Conservation (phyloP, 2,113 vertebrate genomes). For the Gadus chalcogrammus region DNA sequence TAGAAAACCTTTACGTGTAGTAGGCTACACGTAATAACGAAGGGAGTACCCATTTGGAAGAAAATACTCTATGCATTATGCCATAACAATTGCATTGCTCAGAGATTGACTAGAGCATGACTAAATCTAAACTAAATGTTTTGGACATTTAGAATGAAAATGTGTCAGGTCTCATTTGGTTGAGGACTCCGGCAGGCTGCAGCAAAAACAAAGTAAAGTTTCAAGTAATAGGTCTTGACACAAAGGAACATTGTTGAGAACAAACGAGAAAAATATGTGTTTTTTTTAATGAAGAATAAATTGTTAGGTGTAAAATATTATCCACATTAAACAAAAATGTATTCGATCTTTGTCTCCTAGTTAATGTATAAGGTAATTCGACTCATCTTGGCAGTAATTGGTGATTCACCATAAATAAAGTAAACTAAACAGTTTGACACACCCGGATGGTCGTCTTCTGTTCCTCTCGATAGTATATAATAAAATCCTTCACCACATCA, state of each 20-base stretch:
- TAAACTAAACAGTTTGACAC: constrained; percentile 29
- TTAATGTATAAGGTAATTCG: constrained; percentile 26
- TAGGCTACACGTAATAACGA: too few species aligned
- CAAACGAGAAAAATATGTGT: constrained; percentile 18
- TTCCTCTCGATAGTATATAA: constrained; percentile 1
- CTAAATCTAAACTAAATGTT: too few species aligned
- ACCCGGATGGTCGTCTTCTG: constrained; percentile 17
- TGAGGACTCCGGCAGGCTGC: constrained; percentile 2
- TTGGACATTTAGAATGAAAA: constrained; percentile 20
- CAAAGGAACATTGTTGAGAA: constrained; percentile 7
- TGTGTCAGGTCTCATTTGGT: constrained; percentile 21
- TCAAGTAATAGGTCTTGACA: neutral
- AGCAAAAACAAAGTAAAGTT: too few species aligned
- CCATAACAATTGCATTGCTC: too few species aligned
- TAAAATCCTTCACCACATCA: constrained; percentile 19
- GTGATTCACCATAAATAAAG: constrained; percentile 37
- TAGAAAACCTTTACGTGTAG: too few species aligned
- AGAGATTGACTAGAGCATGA: too few species aligned
- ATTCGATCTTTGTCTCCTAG: constrained; percentile 17
- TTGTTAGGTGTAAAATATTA: constrained; percentile 42
- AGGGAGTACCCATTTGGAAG: too few species aligned
- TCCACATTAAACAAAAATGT: constrained; percentile 34
- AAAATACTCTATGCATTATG: too few species aligned
- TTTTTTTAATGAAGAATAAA: constrained; percentile 53
- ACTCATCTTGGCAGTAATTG: constrained; percentile 28